These are phyloP conservation scores for Anoplius nigerrimus DNA, from an alignment of 2,888 invertebrate genomes.

Conservation along the genomic window DNA sequence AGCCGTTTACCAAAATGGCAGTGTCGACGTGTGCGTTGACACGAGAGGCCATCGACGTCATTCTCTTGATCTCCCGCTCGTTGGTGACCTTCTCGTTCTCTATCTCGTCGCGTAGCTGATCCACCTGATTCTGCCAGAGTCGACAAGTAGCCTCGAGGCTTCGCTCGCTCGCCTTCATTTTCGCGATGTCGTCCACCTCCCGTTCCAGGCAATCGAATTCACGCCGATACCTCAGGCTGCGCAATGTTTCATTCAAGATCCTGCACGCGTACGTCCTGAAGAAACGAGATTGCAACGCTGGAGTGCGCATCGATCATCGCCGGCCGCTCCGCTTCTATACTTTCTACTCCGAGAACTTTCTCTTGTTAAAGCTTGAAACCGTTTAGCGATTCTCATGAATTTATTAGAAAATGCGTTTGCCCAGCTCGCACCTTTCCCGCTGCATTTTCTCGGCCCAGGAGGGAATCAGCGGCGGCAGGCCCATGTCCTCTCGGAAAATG, in stretches of 20 bases:
- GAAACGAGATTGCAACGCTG: too few relatives aligned
- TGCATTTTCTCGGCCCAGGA: conserved; percentile 56
- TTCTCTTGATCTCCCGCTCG: conserved; percentile 31
- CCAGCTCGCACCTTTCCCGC: conserved; percentile 55
- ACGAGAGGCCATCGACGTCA: conserved; percentile 36
- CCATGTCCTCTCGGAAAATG: conserved; percentile 51
- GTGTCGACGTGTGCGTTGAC: conserved; percentile 52
- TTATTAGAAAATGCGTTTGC: not conserved
- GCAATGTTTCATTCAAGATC: conserved; percentile 42
- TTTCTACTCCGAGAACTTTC: too few relatives aligned
- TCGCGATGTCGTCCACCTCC: conserved; percentile 55
- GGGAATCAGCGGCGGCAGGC: conserved; percentile 41
- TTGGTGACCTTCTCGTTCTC: conserved; percentile 45
- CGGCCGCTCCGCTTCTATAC: too few relatives aligned
- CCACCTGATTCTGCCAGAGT: conserved; percentile 52
- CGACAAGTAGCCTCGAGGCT: conserved; percentile 54
- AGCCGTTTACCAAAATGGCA: conserved; percentile 44
- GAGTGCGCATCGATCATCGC: too few relatives aligned
- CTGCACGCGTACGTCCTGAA: conserved; percentile 55
- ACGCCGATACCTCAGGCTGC: conserved; percentile 44
- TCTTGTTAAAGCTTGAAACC: conserved; percentile 1
- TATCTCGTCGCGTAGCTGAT: conserved; percentile 49
- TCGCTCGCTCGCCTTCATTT: conserved; percentile 48
- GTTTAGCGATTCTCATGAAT: not conserved
- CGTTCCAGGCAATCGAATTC: conserved; percentile 51